A percentile compares a stretch with the other conserved stretches of the same genome.
These are phyloP conservation scores for Craniophora ligustri DNA, from an alignment of 2,888 invertebrate genomes.

Conservation along the genomic window DNA sequence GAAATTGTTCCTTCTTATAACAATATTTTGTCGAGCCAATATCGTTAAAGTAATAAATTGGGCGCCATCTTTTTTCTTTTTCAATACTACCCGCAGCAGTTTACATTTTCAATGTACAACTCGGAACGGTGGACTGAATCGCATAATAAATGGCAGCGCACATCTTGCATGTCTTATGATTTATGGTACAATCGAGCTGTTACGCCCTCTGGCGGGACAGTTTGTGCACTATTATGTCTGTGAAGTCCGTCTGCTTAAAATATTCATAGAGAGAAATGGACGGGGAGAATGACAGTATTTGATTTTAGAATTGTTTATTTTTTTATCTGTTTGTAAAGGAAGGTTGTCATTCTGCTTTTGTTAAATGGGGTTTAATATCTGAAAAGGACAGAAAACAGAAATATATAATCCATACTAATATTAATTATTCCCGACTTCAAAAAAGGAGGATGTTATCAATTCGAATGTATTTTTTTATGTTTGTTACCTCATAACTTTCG, in stretches of 20 bases:
- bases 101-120: conserved; percentile 34
- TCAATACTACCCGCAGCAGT: conserved; percentile 14
- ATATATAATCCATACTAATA: too few relatives aligned
- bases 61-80: conserved; percentile 3
- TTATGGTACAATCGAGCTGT: conserved; percentile 30
- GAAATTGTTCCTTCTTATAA: too few relatives aligned
- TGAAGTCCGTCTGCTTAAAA: neutral
- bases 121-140: conserved; percentile 3
- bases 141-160: conserved; percentile 27
- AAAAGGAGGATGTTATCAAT: too few relatives aligned
- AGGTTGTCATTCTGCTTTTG: too few relatives aligned
- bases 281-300: too few relatives aligned
- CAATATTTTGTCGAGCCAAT: too few relatives aligned
- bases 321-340: neutral
- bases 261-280: neutral
- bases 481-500: too few relatives aligned
- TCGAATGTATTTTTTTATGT: too few relatives aligned
- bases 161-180: conserved; percentile 46
- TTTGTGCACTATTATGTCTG: conserved; percentile 7
- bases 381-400: too few relatives aligned
- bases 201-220: conserved; percentile 15
- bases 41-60: neutral
- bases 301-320: neutral
- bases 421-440: too few relatives aligned
- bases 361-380: too few relatives aligned